These are phyloP conservation scores for Mesocentrotus franciscanus DNA, from an alignment of 53 echinoderm and acorn worm genomes.

Conservation along the genomic window DNA sequence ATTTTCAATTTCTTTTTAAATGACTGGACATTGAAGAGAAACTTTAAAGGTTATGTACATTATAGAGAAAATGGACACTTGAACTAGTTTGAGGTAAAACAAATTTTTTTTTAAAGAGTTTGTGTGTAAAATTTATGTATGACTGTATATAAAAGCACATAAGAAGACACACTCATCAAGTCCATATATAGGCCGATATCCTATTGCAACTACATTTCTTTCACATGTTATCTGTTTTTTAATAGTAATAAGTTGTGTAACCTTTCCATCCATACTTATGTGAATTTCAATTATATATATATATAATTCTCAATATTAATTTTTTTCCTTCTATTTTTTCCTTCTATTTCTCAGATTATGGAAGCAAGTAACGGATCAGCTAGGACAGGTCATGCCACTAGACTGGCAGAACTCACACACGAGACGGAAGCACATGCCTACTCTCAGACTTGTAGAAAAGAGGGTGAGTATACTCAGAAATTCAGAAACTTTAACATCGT, in stretches of 20 bases:
- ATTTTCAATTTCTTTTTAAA: neutral
- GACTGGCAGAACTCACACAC: conserved; percentile 98
- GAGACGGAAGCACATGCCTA: conserved; percentile 93
- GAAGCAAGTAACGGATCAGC: conserved; percentile 98
- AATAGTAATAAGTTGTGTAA: neutral
- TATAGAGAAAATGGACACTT: neutral
- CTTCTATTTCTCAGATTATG: conserved; percentile 79
- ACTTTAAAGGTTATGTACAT: neutral
- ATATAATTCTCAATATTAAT: neutral
- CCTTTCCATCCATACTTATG: neutral
- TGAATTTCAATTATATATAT: neutral
- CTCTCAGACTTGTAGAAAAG: conserved; percentile 90
- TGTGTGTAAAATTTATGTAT: neutral
- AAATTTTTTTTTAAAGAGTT: neutral
- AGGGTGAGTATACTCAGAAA: conserved; percentile 73
- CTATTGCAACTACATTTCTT: neutral
- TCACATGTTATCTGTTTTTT: neutral
- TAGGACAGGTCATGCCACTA: conserved; percentile 95
- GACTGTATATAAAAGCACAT: neutral
- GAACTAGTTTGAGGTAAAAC: neutral
- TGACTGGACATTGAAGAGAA: neutral
- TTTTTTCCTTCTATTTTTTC: neutral
- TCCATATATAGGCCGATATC: neutral
- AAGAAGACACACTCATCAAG: neutral
- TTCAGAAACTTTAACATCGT: too few relatives aligned